These are phyloP conservation scores for Thaumetopoea pityocampa DNA, from an alignment of 1,140 invertebrate genomes.

Conservation along the genomic window DNA sequence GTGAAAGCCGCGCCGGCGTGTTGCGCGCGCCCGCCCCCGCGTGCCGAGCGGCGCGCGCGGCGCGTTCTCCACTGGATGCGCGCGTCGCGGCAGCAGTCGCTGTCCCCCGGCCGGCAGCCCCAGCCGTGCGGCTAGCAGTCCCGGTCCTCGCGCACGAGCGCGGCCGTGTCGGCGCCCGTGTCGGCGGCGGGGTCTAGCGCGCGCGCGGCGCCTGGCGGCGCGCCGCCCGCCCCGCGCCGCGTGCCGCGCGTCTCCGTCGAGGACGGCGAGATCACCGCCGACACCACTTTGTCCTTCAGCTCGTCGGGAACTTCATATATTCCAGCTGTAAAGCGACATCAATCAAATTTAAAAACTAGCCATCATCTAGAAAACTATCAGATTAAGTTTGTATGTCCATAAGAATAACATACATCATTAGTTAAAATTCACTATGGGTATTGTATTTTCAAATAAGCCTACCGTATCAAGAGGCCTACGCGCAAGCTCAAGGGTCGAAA, in stretches of 20 bases:
- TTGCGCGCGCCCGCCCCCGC: too few species aligned
- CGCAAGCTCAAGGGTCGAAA: too few species aligned
- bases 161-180: slow-evolving; percentile 94
- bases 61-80: too few species aligned
- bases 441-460: too few species aligned
- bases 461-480: too few species aligned
- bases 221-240: slow-evolving; percentile 21
- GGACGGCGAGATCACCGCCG: slow-evolving; percentile 87
- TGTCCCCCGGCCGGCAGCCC: too few species aligned
- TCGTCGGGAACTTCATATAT: slow-evolving; percentile 89
- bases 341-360: not conserved
- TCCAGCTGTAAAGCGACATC: slow-evolving; percentile 60
- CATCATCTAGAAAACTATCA: not conserved
- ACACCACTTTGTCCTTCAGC: slow-evolving; percentile 80
- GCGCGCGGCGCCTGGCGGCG: slow-evolving; percentile 71
- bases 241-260: slow-evolving; percentile 73
- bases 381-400: too few species aligned
- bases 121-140: slow-evolving; percentile 69
- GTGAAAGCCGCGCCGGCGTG: too few species aligned
- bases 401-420: too few species aligned
- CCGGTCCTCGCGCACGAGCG: slow-evolving; percentile 90
- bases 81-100: too few species aligned
- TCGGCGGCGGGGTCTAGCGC: slow-evolving; percentile 89
- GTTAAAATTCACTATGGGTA: too few species aligned
- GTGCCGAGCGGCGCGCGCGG: slow-evolving; percentile 4